Conservation (phyloP, 1,140 invertebrate genomes). For the Drosophila kepulauana region DNA sequence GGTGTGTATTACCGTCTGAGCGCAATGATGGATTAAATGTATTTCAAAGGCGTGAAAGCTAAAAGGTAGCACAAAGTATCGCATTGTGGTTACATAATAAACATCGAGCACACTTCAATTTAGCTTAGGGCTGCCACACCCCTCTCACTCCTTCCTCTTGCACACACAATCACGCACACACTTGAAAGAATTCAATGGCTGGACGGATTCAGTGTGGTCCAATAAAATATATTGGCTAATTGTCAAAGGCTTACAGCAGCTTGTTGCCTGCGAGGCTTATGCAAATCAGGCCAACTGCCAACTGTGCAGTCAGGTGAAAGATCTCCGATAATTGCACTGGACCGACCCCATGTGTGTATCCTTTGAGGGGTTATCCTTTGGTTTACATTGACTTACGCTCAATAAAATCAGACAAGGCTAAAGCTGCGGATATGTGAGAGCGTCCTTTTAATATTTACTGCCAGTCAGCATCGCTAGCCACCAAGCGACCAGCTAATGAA, state of each 20-base stretch:
- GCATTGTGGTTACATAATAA: slow-evolving; percentile 76
- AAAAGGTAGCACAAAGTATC: slow-evolving; percentile 77
- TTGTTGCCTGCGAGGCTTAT: slow-evolving; percentile 48
- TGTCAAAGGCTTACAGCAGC: slow-evolving; percentile 60
- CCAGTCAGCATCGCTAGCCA: slow-evolving; percentile 1
- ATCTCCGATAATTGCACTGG: slow-evolving; percentile 69
- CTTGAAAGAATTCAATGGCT: slow-evolving; percentile 36
- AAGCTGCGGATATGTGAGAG: slow-evolving; percentile 11
- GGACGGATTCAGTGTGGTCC: slow-evolving; percentile 17
- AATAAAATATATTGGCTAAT: slow-evolving; percentile 72
- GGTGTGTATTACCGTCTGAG: slow-evolving; percentile 41
- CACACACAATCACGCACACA: slow-evolving; percentile 2
- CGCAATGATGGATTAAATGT: slow-evolving; percentile 82
- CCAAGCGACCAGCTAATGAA: slow-evolving; percentile 24
- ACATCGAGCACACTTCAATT: slow-evolving; percentile 70
- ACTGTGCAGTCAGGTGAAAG: slow-evolving; percentile 68
- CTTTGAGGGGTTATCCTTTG: slow-evolving; percentile 12
- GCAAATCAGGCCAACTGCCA: slow-evolving; percentile 66
- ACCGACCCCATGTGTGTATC: slow-evolving; percentile 13
- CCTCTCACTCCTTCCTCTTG: slow-evolving; percentile 1
- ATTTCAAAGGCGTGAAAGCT: slow-evolving; percentile 82
- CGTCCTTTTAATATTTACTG: slow-evolving; percentile 22
- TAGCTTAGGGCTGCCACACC: slow-evolving; percentile 58
- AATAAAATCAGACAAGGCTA: slow-evolving; percentile 50
- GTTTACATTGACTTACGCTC: slow-evolving; percentile 67